These are phyloP conservation scores for Danaus chrysippus DNA, from an alignment of 2,888 invertebrate genomes.

Conservation along the genomic window DNA sequence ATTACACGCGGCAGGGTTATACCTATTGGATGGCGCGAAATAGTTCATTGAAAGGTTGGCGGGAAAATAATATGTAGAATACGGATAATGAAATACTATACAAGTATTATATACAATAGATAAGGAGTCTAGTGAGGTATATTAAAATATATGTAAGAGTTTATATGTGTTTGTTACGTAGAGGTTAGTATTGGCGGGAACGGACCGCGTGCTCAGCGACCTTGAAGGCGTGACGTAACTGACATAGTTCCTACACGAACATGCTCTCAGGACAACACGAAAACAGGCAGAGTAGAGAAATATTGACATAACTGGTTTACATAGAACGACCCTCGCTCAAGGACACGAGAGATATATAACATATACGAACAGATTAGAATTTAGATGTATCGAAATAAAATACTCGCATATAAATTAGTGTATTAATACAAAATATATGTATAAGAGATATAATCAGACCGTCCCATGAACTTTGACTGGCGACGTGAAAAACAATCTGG, in stretches of 20 bases:
- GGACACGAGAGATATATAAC: too few species aligned
- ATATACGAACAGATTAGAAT: too few species aligned
- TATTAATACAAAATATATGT: too few species aligned
- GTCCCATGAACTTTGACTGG: too few species aligned
- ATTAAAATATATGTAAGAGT: not conserved
- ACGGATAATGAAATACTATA: conserved; percentile 58
- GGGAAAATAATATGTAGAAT: conserved; percentile 59
- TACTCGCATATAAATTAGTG: too few species aligned
- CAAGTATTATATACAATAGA: conserved; percentile 26
- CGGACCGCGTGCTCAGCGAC: conserved; percentile 55
- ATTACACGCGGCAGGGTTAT: conserved; percentile 50
- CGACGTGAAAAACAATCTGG: conserved; percentile 29
- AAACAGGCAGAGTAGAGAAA: conserved; percentile 28
- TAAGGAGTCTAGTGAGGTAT: not conserved
- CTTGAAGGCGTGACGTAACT: conserved; percentile 71
- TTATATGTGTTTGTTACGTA: conserved; percentile 10
- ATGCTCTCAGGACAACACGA: conserved; percentile 38
- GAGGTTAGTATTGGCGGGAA: conserved; percentile 24
- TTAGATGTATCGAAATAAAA: too few species aligned
- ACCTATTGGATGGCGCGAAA: conserved; percentile 63
- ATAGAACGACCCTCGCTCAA: too few species aligned
- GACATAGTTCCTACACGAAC: conserved; percentile 70
- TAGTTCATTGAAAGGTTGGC: conserved; percentile 72
- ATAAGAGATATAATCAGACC: too few species aligned
- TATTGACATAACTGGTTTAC: conserved; percentile 31